A percentile compares a stretch with the other conserved stretches of the same genome.
These are phyloP conservation scores for Tretioscincus oriximinensis DNA, from an alignment of 2,113 vertebrate genomes.

Conservation along the genomic window DNA sequence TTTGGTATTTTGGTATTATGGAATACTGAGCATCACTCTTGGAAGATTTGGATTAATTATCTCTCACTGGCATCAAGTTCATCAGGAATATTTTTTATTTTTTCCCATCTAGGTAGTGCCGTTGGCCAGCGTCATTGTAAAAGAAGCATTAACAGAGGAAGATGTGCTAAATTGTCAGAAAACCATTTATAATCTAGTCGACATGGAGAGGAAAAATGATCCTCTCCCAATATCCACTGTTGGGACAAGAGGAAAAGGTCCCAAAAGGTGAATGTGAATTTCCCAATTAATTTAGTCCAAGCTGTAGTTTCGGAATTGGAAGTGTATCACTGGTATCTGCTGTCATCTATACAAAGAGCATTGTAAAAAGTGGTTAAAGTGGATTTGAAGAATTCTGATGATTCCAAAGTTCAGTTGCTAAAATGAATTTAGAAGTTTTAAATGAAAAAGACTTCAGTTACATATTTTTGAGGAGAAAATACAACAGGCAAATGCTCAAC, in stretches of 20 bases:
- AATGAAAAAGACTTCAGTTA: neutral
- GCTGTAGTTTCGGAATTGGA: neutral
- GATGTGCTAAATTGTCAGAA: conserved; percentile 97
- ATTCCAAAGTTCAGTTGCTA: neutral
- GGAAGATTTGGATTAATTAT: neutral
- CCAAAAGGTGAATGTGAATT: conserved; percentile 83
- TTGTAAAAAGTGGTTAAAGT: neutral
- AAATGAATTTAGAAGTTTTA: neutral
- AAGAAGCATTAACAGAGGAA: conserved; percentile 91
- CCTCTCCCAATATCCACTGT: conserved; percentile 97
- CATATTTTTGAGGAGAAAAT: neutral
- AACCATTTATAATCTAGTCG: conserved; percentile 95
- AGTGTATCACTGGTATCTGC: no score
- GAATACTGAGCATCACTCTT: neutral
- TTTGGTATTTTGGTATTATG: neutral
- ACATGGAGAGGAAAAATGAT: conserved; percentile 98
- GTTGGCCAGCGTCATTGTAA: conserved; percentile 94
- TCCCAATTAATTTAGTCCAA: neutral
- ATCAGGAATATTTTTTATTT: neutral
- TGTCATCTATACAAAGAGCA: neutral
- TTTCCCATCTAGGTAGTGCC: conserved; percentile 86
- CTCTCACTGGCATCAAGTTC: neutral
- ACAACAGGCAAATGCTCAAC: no score
- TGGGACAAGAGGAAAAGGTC: conserved; percentile 96
- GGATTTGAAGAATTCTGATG: neutral